Conservation (phyloP, 2,888 invertebrate species). For the Byasa hedistus region DNA sequence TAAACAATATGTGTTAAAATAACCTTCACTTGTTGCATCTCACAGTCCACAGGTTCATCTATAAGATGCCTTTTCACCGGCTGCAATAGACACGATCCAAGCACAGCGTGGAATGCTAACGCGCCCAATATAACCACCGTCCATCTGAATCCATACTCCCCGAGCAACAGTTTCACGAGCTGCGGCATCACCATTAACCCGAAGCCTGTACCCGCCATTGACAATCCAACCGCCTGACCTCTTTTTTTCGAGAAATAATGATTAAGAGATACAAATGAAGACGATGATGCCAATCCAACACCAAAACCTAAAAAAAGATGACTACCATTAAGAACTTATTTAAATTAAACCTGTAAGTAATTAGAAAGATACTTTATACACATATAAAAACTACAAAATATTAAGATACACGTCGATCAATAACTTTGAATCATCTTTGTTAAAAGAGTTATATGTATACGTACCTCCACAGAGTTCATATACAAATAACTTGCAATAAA, state of each 20-base stretch:
- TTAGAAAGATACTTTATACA: no score
- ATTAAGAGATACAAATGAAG: slow-evolving; percentile 89
- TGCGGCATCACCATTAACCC: slow-evolving; percentile 91
- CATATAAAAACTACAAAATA: no score
- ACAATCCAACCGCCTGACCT: slow-evolving; percentile 88
- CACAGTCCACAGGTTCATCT: slow-evolving; percentile 77
- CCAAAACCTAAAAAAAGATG: slow-evolving; percentile 83
- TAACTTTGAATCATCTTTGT: no score
- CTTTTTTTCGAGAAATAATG: slow-evolving; percentile 88
- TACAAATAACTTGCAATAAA: no score
- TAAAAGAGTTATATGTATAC: no score
- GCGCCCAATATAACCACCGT: slow-evolving; percentile 84
- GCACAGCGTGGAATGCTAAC: slow-evolving; percentile 83
- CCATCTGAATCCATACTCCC: slow-evolving; percentile 83
- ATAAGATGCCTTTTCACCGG: slow-evolving; percentile 86
- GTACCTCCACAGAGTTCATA: no score
- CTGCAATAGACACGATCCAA: slow-evolving; percentile 84
- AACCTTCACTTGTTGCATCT: slow-evolving; percentile 74
- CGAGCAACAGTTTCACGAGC: slow-evolving; percentile 82
- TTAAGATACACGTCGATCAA: no score
- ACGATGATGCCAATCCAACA: slow-evolving; percentile 86
- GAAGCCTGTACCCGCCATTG: slow-evolving; percentile 89
- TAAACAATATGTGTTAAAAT: background rate
- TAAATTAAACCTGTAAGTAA: no score
- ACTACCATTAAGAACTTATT: no score